Conservation (phyloP, 2,797 vertebrate genomes). For the Scleropages formosus region DNA sequence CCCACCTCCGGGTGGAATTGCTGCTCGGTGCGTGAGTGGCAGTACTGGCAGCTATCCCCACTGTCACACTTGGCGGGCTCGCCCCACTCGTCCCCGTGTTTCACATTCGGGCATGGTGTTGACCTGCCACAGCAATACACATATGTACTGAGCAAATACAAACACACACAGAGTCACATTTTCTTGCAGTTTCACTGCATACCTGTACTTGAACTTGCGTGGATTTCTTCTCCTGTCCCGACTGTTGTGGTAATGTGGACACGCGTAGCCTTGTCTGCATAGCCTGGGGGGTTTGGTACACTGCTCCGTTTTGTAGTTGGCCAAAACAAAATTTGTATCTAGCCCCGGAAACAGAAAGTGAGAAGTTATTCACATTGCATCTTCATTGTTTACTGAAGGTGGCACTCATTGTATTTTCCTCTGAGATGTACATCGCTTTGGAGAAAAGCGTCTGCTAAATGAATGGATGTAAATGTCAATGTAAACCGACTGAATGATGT, state of each 20-base stretch:
- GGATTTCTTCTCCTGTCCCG: constrained; percentile 87
- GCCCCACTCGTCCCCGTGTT: constrained; percentile 91
- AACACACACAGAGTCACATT: not conserved
- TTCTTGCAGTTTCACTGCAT: not conserved
- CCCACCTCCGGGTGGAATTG: constrained; percentile 92
- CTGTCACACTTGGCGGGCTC: constrained; percentile 88
- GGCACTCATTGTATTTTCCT: not conserved
- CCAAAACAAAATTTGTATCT: constrained; percentile 90
- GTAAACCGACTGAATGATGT: not conserved
- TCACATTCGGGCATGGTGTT: constrained; percentile 88
- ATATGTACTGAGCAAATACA: not conserved
- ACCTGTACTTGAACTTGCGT: constrained; percentile 89
- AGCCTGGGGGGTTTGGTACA: constrained; percentile 90
- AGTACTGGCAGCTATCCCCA: constrained; percentile 85
- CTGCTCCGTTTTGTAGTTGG: constrained; percentile 92
- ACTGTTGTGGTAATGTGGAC: constrained; percentile 90
- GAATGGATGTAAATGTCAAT: too few relatives aligned
- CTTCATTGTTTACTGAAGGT: not conserved
- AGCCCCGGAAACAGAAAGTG: constrained; percentile 21
- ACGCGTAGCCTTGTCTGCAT: constrained; percentile 92
- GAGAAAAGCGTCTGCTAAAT: not conserved
- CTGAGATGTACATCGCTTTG: constrained; percentile 3
- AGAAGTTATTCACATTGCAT: not conserved
- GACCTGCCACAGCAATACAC: constrained; percentile 66
- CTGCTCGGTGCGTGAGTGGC: constrained; percentile 93